phyloP scores from a whole-genome alignment of 2,797 vertebrate species.

The Toxotes lorentzi region DNA sequence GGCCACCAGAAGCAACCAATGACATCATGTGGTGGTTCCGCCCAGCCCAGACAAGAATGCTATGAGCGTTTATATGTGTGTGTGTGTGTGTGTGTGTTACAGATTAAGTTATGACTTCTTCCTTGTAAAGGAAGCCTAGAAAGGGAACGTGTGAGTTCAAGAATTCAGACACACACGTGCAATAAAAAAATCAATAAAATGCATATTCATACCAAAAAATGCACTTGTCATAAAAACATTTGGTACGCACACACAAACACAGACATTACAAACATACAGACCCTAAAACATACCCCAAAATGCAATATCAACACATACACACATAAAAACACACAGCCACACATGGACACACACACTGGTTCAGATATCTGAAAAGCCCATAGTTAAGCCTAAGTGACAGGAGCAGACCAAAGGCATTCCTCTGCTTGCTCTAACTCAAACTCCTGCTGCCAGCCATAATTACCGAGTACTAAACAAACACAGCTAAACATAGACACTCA shows the following conservation, averaged over 20 bases:
- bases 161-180: slow-evolving; percentile 1
- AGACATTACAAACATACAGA: not conserved
- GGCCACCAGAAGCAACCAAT: slow-evolving; percentile 60
- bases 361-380: slow-evolving; percentile 10
- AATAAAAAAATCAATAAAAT: slow-evolving; percentile 1
- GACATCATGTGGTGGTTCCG: slow-evolving; percentile 57
- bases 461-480: slow-evolving; percentile 69
- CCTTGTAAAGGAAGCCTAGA: not conserved
- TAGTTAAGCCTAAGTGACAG: slow-evolving; percentile 41
- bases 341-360: not conserved
- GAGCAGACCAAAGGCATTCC: slow-evolving; percentile 64
- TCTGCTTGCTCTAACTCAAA: slow-evolving; percentile 52
- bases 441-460: slow-evolving; percentile 69
- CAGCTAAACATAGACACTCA: slow-evolving; percentile 65
- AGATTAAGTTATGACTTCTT: slow-evolving; percentile 6
- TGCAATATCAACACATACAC: not conserved
- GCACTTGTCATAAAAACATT: not conserved
- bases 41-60: slow-evolving; percentile 44
- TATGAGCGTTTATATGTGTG: slow-evolving; percentile 16
- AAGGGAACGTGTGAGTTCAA: not conserved
- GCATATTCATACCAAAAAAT: not conserved
- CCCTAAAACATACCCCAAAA: not conserved
- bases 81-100: not conserved
- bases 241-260: not conserved
- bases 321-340: not conserved